Conservation (phyloP, 2,797 vertebrate genomes). For the Enteromius radiatus region DNA sequence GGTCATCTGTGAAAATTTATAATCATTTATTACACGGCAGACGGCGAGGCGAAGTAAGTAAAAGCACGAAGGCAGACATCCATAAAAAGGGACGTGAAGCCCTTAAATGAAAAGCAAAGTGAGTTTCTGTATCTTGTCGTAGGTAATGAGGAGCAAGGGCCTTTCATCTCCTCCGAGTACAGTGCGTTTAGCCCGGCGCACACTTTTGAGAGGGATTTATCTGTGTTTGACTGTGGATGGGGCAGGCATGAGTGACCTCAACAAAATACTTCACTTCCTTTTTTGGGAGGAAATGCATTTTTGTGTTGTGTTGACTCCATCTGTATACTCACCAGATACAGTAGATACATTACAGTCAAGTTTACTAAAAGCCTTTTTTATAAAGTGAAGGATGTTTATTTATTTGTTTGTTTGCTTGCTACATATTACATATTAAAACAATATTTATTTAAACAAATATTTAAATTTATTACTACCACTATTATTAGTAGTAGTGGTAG, state of each 20-base stretch:
- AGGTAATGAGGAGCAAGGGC: slow-evolving; percentile 87
- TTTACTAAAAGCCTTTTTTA: neutral
- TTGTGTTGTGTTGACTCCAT: neutral
- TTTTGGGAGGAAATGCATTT: neutral
- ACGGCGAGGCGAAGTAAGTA: slow-evolving; percentile 81
- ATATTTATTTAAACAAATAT: neutral
- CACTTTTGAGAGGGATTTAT: slow-evolving; percentile 86
- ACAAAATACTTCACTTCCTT: slow-evolving; percentile 63
- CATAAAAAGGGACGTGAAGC: slow-evolving; percentile 82
- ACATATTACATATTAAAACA: neutral
- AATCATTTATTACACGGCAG: slow-evolving; percentile 89
- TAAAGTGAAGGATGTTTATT: neutral
- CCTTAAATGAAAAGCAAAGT: slow-evolving; percentile 90
- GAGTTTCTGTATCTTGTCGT: slow-evolving; percentile 90
- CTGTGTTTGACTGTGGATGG: slow-evolving; percentile 83
- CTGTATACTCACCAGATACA: neutral
- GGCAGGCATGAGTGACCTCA: slow-evolving; percentile 78
- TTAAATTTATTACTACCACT: neutral
- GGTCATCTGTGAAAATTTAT: slow-evolving; percentile 93
- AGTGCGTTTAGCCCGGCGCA: slow-evolving; percentile 80
- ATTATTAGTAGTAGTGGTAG: neutral
- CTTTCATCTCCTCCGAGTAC: slow-evolving; percentile 83
- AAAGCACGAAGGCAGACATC: slow-evolving; percentile 87
- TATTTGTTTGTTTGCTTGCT: neutral
- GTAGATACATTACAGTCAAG: neutral